Evolutionary conservation across 2,888 invertebrate species (phyloP).

Genomic region (Pterostichus madidus): DNA sequence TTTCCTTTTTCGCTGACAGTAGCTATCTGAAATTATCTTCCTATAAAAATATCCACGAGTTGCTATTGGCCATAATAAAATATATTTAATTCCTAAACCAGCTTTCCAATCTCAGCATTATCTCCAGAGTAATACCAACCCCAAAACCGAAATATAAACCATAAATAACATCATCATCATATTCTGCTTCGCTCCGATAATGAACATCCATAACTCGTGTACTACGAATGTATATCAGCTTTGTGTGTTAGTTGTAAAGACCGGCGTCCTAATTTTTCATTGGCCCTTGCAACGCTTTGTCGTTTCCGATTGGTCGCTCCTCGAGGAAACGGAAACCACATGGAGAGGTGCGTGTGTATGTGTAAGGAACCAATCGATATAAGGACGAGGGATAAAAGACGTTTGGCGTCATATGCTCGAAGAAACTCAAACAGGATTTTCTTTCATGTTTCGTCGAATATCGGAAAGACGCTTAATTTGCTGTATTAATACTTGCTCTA

Average conservation of each 20-base stretch:
- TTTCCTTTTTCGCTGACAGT: no score
- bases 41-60: no score
- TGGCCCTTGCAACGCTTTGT: not conserved
- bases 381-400: not conserved
- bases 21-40: no score
- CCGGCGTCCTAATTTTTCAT: conserved; percentile 52
- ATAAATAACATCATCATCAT: conserved; percentile 46
- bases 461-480: not conserved
- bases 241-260: not conserved
- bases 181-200: conserved; percentile 32
- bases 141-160: not conserved
- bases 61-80: no score
- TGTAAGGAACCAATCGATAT: conserved; percentile 28
- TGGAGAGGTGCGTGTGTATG: conserved; percentile 12
- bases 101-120: no score
- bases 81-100: no score
- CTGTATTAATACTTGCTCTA: not conserved
- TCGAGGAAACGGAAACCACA: conserved; percentile 45
- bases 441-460: not conserved
- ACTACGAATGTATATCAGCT: not conserved
- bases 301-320: conserved; percentile 41
- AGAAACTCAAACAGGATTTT: not conserved
- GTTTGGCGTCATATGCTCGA: conserved; percentile 22
- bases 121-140: not conserved
- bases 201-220: conserved; percentile 45